Base-by-base conservation (phyloP, 23 tunicate genomes). In the Diplosoma virens region DNA sequence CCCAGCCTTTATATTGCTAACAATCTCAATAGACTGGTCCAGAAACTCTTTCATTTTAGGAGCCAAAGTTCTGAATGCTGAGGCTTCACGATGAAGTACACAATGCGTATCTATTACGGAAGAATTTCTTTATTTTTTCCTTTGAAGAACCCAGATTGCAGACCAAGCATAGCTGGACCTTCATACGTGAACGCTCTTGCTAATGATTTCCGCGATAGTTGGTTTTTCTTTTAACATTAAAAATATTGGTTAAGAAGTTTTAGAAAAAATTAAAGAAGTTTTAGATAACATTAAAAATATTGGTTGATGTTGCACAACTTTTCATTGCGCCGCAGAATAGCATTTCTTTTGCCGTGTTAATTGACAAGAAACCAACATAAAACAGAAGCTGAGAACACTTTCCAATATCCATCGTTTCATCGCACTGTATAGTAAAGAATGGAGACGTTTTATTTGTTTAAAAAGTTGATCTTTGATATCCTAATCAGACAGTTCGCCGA, bases 391-490 rank as follows among this genome's bases (percentile, higher is more conserved):
- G 68, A 30, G 25, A 11, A 4, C 25, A 60, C 2, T 60, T 58
- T 58, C 7, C 25, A 30, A 3, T 3, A 60, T 41, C 50, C 14
- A 14, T 41, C 50, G 50, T 41, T 41, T 41, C 50, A 41, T 41
- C 50, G 50, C 50, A 41, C 50, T 41, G 50, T 41, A 41, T 41
- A 41, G 50, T 14, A 41, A 41, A 41, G 50, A 41, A 41, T 7
- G 50, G 50, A 70, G 23, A n/a, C 18, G 9, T 65, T 65, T 30
- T 30, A 11, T 65, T 65, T 65, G 71, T 9, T 65, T 9, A 9
- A 30, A 41, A 30, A 65, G 65, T 30, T 65, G 71, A 65, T 27
- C 71, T 25, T 65, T 65, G 71, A 65, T 65, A 30, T 65, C 37
- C 71, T 65, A n/a, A n/a, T n/a, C n/a, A 65, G 37, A 65, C 71